Base-by-base conservation (phyloP, 1,140 invertebrate species). In the Uloborus diversus region DNA sequence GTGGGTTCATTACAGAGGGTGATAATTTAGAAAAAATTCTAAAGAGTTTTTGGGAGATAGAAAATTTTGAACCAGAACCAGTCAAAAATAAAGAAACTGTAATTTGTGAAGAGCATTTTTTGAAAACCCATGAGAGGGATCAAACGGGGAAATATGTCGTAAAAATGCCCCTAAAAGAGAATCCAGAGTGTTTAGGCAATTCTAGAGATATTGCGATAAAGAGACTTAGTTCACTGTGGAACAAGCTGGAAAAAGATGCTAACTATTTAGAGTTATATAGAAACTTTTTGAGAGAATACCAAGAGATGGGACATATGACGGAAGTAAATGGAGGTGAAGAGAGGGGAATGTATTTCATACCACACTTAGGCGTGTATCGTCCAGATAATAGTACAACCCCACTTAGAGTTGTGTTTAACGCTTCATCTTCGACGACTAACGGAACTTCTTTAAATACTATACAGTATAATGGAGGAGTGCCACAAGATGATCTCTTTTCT, bases 11-110 rank as follows among this genome's bases (percentile, higher is more conserved):
- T n/a, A n/a, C n/a, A n/a, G n/a, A n/a, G n/a, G n/a, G n/a, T n/a
- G n/a, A n/a, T n/a, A n/a, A n/a, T n/a, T 33, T 64, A 64, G 20
- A 64, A 35, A 20, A n/a, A 35, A n/a, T 20, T n/a, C 37, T 64
- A 37, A 7, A 35, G 61, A 35, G 30, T 35, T 64, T 64, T 64
- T 17, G 61, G 28, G 61, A 64, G 13, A n/a, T 64, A 17, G 61
- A 64, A 35, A 20, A 35, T 5, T 3, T n/a, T n/a, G 33, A 13
- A 7, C 30, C 7, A n/a, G 61, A 64, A 11, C 3, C 4, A 25
- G 37, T 20, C n/a, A 64, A 27, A 35, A 20, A 20, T 64, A 27
- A 64, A 32, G 61, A 64, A 20, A n/a, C 49, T 20, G 49, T n/a
- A 5, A 51, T 11, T 51, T 11, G 49, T 20, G 49, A 51, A 51